Conservation (phyloP, 1,140 invertebrate genomes). For the Cataglyphis hispanica region DNA sequence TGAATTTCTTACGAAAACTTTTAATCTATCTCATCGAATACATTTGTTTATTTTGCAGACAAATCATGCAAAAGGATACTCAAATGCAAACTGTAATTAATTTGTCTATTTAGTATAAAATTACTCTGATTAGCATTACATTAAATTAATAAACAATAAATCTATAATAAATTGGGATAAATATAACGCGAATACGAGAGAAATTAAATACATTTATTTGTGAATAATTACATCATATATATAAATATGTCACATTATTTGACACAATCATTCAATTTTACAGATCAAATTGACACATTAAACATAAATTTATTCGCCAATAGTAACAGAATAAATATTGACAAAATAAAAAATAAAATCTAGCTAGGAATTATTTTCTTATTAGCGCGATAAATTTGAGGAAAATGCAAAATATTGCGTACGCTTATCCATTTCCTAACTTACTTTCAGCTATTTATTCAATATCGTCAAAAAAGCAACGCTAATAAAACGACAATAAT, state of each 20-base stretch:
- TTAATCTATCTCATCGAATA: background rate
- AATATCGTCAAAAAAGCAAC: constrained; percentile 1
- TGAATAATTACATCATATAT: too few relatives aligned
- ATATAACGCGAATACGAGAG: background rate
- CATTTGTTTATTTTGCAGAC: constrained; percentile 19
- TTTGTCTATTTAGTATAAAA: background rate
- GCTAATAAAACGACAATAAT: constrained; percentile 22
- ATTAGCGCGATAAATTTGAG: background rate
- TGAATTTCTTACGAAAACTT: constrained; percentile 22
- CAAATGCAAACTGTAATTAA: constrained; percentile 30
- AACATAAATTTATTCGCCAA: background rate
- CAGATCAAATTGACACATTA: too few relatives aligned
- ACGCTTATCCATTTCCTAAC: background rate
- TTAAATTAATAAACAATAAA: background rate
- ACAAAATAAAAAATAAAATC: background rate
- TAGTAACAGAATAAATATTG: background rate
- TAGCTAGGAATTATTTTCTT: background rate
- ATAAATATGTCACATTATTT: background rate
- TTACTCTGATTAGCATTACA: background rate
- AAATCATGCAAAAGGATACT: background rate
- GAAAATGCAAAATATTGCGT: background rate
- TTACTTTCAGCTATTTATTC: background rate
- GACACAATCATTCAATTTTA: background rate
- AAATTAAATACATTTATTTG: background rate
- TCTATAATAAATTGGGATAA: background rate